Evolutionary conservation across 2,888 invertebrate genomes (phyloP), one percentile per base, ranked within the genome.

Genomic region (Pseudococcus viburni): DNA sequence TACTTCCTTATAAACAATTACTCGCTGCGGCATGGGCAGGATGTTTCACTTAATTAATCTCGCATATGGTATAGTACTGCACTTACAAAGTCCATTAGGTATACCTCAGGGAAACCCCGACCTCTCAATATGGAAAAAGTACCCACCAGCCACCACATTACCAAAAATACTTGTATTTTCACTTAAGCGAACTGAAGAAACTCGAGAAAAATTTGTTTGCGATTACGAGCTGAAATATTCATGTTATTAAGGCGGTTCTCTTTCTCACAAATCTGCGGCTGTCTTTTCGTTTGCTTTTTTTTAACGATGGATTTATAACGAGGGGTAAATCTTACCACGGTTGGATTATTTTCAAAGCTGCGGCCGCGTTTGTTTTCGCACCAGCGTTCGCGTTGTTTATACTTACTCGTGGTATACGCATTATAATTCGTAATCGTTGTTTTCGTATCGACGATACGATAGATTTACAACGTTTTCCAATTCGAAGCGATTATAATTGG

Each of bases 1-100:
- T 83, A 83, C 80, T 83, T 83, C 80, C 80, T 83, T 46, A 83
- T 83, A 83, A 83, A 46, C 80, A 46, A 83, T 83, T 46, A 83
- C 46, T 46, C 42, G 39, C 42, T 42, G 42, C 3, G 42, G 42
- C 6, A 42, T 42, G 42, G 42, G 42, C 39, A 46, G 46, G 42
- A 83, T 46, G 80, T 83, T 83, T 42, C 80, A 46, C 80, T 83
- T 83, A 83, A 83, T 83, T 83, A 19, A 83, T 83, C 80, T 83
- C 80, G 39, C 80, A 83, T 83, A 46, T 83, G 80, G 33, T 26
- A 55, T 19, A 9, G 22, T 64, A 64, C 64, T 22, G 22, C 15
- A 64, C 22, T 64, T 64, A 22, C 8, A 64, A 64, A 64, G 11
- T 64, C 64, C 12, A 22, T 64, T 64, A 64, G 9, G 64, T 64